These are phyloP conservation scores for Sebastes ruberrimus DNA, from an alignment of 2,797 vertebrate genomes.

Conservation along the genomic window DNA sequence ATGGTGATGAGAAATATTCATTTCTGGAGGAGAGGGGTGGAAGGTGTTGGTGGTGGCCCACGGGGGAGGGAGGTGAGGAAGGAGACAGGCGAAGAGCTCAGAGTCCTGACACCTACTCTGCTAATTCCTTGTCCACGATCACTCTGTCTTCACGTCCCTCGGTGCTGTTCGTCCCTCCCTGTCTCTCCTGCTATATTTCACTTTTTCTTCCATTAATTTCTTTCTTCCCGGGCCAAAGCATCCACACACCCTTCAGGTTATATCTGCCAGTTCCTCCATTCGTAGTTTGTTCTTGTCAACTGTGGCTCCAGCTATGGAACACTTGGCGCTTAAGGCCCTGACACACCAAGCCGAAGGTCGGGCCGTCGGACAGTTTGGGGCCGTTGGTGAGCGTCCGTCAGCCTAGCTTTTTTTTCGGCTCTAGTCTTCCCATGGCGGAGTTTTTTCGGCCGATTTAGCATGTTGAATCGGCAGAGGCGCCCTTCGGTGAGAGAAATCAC, in stretches of 20 bases:
- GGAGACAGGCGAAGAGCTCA: neutral
- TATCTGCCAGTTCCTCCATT: neutral
- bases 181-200: neutral
- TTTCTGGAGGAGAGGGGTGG: conserved; percentile 68
- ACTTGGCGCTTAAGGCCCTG: neutral
- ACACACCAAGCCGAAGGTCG: no score
- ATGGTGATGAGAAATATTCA: conserved; percentile 98
- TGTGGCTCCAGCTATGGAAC: neutral
- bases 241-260: neutral
- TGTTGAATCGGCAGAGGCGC: no score
- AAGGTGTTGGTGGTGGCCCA: conserved; percentile 11
- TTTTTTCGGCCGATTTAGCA: no score
- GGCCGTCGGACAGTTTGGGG: no score
- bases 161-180: neutral
- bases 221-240: neutral
- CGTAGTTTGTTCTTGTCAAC: neutral
- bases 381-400: no score
- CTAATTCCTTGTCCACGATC: neutral
- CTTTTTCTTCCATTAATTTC: neutral
- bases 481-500: no score
- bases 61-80: neutral
- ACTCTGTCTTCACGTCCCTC: neutral
- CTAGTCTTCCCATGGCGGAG: no score
- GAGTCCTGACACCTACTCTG: neutral
- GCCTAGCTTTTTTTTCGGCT: no score